Evolutionary conservation across 92 coral and sea anemone species (phyloP), one percentile per base, ranked within the genome.

Genomic region (Blastomussa wellsi): DNA sequence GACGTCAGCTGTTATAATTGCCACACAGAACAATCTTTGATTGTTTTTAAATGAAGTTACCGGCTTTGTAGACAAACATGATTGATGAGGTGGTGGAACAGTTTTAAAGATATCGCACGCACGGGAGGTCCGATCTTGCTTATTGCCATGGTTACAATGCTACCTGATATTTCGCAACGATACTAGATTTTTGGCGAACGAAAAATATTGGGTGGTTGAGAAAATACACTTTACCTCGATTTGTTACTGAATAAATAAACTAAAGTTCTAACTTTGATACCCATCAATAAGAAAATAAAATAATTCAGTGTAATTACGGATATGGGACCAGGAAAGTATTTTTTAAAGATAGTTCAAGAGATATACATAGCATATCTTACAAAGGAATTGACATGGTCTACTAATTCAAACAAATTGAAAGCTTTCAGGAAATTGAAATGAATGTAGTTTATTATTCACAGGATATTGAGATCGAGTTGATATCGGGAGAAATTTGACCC

Each of bases 251-350:
- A 62, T 19, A 57, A 57, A 44, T 3, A 44, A 14, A 51, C 2
- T 14, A 1, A 62, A 70, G 5, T 68, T 70, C 26, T 22, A 70
- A 32, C 65, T 20, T 51, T 44, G 14, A 48, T 7, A 36, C 28
- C 33, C 6, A 24, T 33, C 29, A 19, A 72, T n/a, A 32, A 73
- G 64, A 76, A 49, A n/a, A 22, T 20, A 16, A 57, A 57, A 7
- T 36, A 77, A 55, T 77, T 52, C 47, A 55, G 20, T 57, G 33
- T 36, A 77, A 57, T 77, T 55, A 77, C 20, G 28, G 32, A 55
- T 77, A 77, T 77, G 19, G 47, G 48, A 77, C 81, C 22, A 32
- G 4, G 67, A 28, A 55, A 35, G 49, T 51, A 29, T 7, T 28
- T 74, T 22, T 29, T n/a, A n/a, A n/a, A 47, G 26, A 52, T 16